These are phyloP conservation scores for Sardina pilchardus DNA, from an alignment of 2,113 vertebrate genomes.

Conservation along the genomic window DNA sequence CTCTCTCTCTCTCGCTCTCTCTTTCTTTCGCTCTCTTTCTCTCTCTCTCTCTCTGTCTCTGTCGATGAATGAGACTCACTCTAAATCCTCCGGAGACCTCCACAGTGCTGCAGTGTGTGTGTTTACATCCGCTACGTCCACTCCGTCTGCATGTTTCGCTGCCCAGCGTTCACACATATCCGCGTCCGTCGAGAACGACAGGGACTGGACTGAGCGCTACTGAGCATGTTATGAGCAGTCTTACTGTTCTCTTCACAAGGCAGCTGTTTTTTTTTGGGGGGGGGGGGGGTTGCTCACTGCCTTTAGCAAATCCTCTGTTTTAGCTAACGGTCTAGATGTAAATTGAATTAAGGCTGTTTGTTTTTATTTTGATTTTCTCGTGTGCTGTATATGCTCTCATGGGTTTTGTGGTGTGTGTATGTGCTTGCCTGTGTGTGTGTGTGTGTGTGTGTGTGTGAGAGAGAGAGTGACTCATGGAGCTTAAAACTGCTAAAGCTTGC, in stretches of 20 bases:
- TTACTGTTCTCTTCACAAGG: too few species aligned
- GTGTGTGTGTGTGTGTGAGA: too few species aligned
- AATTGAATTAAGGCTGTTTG: background rate
- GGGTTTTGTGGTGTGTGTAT: background rate
- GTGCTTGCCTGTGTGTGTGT: background rate
- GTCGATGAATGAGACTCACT: background rate
- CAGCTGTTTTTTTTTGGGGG: background rate
- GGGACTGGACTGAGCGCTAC: background rate
- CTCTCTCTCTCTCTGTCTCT: background rate
- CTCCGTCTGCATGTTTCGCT: background rate
- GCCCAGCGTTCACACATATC: background rate
- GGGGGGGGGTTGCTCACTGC: too few species aligned
- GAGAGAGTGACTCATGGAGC: too few species aligned
- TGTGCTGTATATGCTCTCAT: background rate
- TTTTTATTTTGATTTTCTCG: background rate
- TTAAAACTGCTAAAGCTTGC: too few species aligned
- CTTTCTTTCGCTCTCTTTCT: background rate
- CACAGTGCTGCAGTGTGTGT: background rate
- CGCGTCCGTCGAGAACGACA: background rate
- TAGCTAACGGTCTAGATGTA: too few species aligned
- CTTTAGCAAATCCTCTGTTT: too few species aligned
- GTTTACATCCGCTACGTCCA: background rate
- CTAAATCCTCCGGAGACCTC: background rate
- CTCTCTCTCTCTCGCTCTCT: background rate
- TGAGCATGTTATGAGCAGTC: background rate